Evolutionary conservation across 2,113 vertebrate genomes (phyloP), one percentile per base, ranked within the genome.

Genomic region (Erinaceus europaeus): DNA sequence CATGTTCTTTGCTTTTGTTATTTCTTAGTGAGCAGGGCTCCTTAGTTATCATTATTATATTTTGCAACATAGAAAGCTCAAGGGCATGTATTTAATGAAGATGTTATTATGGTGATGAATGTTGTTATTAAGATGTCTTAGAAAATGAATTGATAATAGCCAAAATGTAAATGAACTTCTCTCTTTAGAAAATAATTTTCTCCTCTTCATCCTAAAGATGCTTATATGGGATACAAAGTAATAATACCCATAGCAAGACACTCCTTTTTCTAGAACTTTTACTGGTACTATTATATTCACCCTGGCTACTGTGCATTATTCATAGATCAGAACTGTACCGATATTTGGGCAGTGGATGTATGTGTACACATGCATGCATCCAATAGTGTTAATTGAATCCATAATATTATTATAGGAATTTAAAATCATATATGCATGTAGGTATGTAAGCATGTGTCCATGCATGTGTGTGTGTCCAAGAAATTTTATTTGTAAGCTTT

Each of bases 41-140:
- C 9, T 68, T 82, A 67, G 11, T 81, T 85, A 68, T 74, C 32
- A 76, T 67, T 79, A 79, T 50, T 81, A 52, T 76, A 29, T 75
- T 72, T 78, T 74, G 13, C 42, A 80, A 18, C 27, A 85, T 32
- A 82, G 55, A 92, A 92, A 71, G 74, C 61, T 68, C 38, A 90
- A 55, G 34, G 59, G 21, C 27, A 89, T 83, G 65, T 42, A 81
- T n/a, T 88, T 88, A 88, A 90, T 85, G 42, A 81, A 88, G 32
- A 27, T 72, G 53, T 90, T 72, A 75, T 81, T 62, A 40, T 67
- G 50, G 36, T 29, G 57, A 88, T 84, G 38, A 76, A 88, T 55
- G 25, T 80, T 90, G 6, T 75, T 81, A 76, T 72, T 72, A 88
- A 72, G 25, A 21, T 87, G 42, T 76, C 50, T 77, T 92, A 17